Conservation (phyloP, 2,888 invertebrate genomes). For the Disparrhopalites patrizii region DNA sequence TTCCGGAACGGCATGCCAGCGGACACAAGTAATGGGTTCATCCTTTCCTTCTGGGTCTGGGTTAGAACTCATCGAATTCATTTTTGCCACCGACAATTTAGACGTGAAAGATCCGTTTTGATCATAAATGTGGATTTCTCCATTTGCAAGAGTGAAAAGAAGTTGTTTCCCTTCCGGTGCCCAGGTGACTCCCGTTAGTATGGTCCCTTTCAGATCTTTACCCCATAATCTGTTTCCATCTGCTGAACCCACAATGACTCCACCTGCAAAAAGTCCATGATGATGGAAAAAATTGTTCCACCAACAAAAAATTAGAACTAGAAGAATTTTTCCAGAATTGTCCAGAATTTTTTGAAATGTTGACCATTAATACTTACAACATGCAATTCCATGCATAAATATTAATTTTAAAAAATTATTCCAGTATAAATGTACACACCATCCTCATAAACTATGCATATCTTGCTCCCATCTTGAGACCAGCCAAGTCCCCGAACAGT, state of each 20-base stretch:
- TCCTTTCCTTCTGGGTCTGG: constrained; percentile 33
- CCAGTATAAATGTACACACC: constrained; percentile 56
- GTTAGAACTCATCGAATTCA: constrained; percentile 27
- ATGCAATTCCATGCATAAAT: too few relatives aligned
- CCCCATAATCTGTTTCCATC: constrained; percentile 99
- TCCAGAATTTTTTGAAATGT: too few relatives aligned
- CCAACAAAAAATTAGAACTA: too few relatives aligned
- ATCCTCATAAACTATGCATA: constrained; percentile 98
- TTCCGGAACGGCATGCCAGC: constrained; percentile 38
- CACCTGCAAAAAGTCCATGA: constrained; percentile 60
- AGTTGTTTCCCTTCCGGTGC: constrained; percentile 88
- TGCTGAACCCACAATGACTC: constrained; percentile 91
- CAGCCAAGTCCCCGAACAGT: constrained; percentile 96
- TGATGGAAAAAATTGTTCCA: too few relatives aligned
- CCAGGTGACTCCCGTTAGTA: constrained; percentile 86
- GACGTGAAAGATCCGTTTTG: constrained; percentile 69
- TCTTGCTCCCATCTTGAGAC: constrained; percentile 94
- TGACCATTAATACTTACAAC: too few relatives aligned
- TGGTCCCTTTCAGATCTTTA: constrained; percentile 85
- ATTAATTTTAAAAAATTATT: too few relatives aligned
- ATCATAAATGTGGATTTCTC: constrained; percentile 93
- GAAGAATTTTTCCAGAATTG: too few relatives aligned
- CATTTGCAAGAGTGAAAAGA: constrained; percentile 82
- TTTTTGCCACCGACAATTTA: constrained; percentile 10
- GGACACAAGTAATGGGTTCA: constrained; percentile 44